Conservation (phyloP, 2,797 vertebrate species). For the Hydrophis major region DNA sequence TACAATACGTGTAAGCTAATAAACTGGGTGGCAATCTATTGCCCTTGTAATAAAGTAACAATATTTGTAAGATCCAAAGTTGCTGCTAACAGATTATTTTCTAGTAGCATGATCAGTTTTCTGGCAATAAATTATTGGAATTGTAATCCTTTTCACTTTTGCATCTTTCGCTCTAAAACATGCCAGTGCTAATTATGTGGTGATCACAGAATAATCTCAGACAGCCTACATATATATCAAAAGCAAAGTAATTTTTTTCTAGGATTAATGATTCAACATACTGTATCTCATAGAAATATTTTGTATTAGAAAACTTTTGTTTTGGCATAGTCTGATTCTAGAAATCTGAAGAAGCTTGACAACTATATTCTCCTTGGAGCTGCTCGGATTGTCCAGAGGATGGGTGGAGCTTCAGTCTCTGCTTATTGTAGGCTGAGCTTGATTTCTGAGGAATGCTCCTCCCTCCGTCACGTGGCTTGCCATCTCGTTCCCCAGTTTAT, state of each 20-base stretch:
- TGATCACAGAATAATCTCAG: not conserved
- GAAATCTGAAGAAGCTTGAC: not conserved
- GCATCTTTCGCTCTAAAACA: not conserved
- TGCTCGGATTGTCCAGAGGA: too few relatives aligned
- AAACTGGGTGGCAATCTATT: constrained; percentile 4
- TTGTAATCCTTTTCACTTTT: not conserved
- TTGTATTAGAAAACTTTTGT: not conserved
- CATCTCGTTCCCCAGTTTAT: too few relatives aligned
- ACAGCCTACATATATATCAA: not conserved
- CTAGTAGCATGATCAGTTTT: not conserved
- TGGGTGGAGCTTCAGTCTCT: too few relatives aligned
- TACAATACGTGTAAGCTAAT: not conserved
- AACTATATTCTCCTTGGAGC: not conserved
- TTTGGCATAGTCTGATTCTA: not conserved
- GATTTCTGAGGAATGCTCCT: too few relatives aligned
- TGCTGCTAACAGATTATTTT: not conserved
- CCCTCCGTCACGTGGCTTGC: too few relatives aligned
- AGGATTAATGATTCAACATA: not conserved
- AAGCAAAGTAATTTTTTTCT: not conserved
- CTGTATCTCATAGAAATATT: not conserved
- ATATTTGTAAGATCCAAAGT: not conserved
- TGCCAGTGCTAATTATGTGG: not conserved
- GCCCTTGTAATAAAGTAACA: not conserved
- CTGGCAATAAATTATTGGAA: not conserved
- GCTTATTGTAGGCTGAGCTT: too few relatives aligned